These are phyloP conservation scores for Sitophilus oryzae DNA, from an alignment of 1,140 invertebrate genomes.

Conservation along the genomic window DNA sequence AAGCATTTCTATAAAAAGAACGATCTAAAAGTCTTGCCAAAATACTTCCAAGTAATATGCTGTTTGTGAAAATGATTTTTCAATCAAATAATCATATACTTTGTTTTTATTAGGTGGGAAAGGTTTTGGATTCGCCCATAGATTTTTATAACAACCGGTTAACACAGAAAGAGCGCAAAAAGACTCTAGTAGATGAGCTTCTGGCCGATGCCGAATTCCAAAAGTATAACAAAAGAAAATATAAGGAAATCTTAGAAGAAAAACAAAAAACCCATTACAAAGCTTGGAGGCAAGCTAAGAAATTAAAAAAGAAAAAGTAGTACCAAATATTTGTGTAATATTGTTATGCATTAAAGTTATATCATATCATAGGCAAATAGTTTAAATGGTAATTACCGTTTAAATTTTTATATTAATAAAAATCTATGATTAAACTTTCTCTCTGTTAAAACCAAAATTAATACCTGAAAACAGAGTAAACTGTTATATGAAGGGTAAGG, in stretches of 20 bases:
- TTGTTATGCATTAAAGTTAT: too few species aligned
- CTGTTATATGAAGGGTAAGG: too few species aligned
- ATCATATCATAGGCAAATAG: too few species aligned
- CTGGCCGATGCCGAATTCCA: constrained; percentile 82
- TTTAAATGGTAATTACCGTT: too few species aligned
- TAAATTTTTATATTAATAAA: too few species aligned
- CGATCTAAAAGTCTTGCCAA: constrained; percentile 77
- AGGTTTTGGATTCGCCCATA: constrained; percentile 64
- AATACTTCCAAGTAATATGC: constrained; percentile 89
- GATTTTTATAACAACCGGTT: constrained; percentile 71
- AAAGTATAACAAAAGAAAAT: constrained; percentile 80
- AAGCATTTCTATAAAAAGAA: constrained; percentile 93
- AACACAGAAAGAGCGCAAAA: constrained; percentile 80
- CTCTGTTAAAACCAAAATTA: too few species aligned
- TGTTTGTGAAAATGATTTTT: constrained; percentile 4
- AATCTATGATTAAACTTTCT: too few species aligned
- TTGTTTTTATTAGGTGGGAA: constrained; percentile 55
- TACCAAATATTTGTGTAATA: too few species aligned
- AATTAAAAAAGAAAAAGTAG: constrained; percentile 49
- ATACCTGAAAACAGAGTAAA: too few species aligned
- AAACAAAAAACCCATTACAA: constrained; percentile 57
- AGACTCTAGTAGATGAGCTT: constrained; percentile 86
- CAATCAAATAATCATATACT: neutral
- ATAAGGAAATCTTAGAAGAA: constrained; percentile 69
- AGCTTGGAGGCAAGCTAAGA: constrained; percentile 50